Evolutionary conservation across 2,888 invertebrate species (phyloP).

Genomic region (Eilema depressum): DNA sequence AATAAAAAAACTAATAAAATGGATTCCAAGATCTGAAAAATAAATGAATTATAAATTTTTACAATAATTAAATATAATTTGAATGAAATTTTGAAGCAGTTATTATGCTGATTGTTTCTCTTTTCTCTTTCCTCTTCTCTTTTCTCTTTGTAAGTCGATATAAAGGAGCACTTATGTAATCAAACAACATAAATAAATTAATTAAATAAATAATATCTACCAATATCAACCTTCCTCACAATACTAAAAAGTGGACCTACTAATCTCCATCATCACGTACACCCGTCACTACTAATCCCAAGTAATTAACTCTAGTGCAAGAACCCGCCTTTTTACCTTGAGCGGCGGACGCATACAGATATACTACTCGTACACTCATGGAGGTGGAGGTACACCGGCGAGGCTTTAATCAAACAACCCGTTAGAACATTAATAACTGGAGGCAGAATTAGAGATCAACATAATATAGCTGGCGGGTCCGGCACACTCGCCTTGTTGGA

Average conservation of each 20-base stretch:
- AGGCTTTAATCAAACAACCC: slow-evolving; percentile 17
- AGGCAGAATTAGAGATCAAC: slow-evolving; percentile 8
- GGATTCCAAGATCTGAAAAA: too few relatives aligned
- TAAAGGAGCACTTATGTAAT: too few relatives aligned
- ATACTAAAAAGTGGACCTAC: slow-evolving; percentile 1
- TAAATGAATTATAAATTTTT: too few relatives aligned
- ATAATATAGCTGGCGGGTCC: not conserved
- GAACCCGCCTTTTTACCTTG: slow-evolving; percentile 16
- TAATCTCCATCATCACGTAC: not conserved
- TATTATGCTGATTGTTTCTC: too few relatives aligned
- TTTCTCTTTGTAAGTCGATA: too few relatives aligned
- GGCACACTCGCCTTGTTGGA: not conserved
- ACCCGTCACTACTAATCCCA: not conserved
- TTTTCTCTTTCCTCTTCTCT: too few relatives aligned
- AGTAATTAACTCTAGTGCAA: slow-evolving; percentile 26
- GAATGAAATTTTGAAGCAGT: too few relatives aligned
- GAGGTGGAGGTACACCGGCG: not conserved
- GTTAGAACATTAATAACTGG: slow-evolving; percentile 8
- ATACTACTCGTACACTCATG: not conserved
- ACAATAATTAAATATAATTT: too few relatives aligned
- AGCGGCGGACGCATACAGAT: not conserved
- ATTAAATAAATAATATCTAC: not conserved
- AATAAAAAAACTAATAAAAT: too few relatives aligned
- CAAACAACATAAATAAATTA: too few relatives aligned
- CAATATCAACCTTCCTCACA: not conserved